Evolutionary conservation across 2,888 invertebrate genomes (phyloP).

Genomic region (Thelaira solivaga): DNA sequence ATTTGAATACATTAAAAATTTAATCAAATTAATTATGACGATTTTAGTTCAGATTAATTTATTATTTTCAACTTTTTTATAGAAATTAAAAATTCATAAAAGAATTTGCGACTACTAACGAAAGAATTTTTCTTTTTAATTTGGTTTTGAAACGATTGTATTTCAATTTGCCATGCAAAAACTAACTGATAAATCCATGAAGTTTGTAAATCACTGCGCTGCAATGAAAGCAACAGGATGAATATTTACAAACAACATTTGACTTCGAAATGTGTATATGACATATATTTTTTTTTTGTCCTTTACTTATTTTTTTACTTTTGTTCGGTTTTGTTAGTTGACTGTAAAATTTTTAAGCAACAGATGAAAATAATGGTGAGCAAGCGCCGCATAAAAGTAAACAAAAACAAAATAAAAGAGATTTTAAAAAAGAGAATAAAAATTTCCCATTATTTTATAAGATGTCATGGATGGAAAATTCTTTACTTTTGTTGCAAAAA

Average conservation of each 20-base stretch:
- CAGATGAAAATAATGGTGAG: conserved; percentile 49
- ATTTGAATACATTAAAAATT: too few species aligned
- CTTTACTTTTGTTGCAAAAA: too few species aligned
- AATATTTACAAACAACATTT: conserved; percentile 57
- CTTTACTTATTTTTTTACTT: conserved; percentile 29
- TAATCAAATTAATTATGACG: too few species aligned
- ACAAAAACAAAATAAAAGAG: background rate
- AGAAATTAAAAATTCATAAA: too few species aligned
- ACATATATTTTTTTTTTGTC: conserved; percentile 27
- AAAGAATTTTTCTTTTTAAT: too few species aligned
- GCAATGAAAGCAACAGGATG: conserved; percentile 55
- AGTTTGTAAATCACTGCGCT: conserved; percentile 49
- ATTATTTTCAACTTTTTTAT: too few species aligned
- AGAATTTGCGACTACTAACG: too few species aligned
- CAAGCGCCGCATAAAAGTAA: conserved; percentile 28
- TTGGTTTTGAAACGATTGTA: background rate
- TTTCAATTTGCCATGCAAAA: background rate
- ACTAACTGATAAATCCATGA: conserved; percentile 15
- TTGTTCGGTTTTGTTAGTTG: background rate
- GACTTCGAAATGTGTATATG: conserved; percentile 34
- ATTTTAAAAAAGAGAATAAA: too few species aligned
- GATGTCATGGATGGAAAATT: too few species aligned
- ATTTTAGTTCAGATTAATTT: too few species aligned
- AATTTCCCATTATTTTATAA: conserved; percentile 50
- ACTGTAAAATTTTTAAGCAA: conserved; percentile 42